Conservation (phyloP, 2,888 invertebrate genomes). For the Noctua janthe region DNA sequence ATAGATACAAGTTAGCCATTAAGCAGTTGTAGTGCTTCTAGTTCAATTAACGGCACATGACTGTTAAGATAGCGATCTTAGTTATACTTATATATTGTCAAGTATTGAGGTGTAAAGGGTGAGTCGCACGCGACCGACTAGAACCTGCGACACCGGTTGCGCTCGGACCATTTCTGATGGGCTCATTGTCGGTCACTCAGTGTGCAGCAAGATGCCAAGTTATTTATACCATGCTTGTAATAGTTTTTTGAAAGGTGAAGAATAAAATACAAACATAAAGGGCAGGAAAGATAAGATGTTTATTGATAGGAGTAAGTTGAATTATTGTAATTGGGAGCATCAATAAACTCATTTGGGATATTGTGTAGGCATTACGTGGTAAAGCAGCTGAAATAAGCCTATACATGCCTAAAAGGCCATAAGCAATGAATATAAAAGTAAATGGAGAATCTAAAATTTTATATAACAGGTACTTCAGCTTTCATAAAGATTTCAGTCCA, state of each 20-base stretch:
- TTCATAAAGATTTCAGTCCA: conserved; percentile 39
- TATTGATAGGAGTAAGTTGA: conserved; percentile 38
- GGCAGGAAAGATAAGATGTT: conserved; percentile 40
- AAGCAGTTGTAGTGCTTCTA: conserved; percentile 68
- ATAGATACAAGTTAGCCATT: conserved; percentile 58
- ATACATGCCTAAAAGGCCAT: neutral
- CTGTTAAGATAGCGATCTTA: conserved; percentile 64
- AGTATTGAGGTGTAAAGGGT: conserved; percentile 75
- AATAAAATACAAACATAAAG: conserved; percentile 45
- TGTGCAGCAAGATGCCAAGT: conserved; percentile 69
- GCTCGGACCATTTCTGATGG: conserved; percentile 78
- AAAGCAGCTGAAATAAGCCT: conserved; percentile 11
- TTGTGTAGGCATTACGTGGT: neutral
- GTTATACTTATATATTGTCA: conserved; percentile 62
- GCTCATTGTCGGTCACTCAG: conserved; percentile 75
- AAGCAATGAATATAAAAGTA: neutral
- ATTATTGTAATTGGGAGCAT: conserved; percentile 41
- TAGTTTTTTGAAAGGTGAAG: conserved; percentile 49
- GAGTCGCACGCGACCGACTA: conserved; percentile 72
- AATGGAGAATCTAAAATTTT: conserved; percentile 14
- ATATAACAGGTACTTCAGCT: conserved; percentile 3
- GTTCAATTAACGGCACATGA: conserved; percentile 70
- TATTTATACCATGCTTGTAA: conserved; percentile 51
- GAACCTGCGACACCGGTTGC: conserved; percentile 77
- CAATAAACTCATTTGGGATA: conserved; percentile 29